phyloP scores from a whole-genome alignment of 1,140 invertebrate species.

The Drosophila fuyamai region DNA sequence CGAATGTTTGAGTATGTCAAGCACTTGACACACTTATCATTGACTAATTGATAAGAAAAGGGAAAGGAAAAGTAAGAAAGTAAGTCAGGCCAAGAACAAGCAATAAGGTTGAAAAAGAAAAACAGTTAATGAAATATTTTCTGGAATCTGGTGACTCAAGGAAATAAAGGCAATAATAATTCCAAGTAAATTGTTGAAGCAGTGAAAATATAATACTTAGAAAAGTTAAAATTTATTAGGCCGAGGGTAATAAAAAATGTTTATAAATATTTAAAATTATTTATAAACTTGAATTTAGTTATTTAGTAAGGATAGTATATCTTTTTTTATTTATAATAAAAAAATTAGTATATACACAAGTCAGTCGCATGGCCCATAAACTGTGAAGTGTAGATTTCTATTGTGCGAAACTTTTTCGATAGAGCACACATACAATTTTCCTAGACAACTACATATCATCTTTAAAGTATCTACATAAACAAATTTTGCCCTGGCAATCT shows the following conservation, averaged over 20 bases:
- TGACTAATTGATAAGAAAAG: conserved; percentile 19
- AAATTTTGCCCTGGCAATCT: not conserved
- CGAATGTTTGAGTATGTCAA: conserved; percentile 39
- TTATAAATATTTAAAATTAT: too few species aligned
- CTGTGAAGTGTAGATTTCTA: not conserved
- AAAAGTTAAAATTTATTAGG: too few species aligned
- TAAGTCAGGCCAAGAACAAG: not conserved
- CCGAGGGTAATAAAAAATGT: too few species aligned
- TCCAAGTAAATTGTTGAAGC: not conserved
- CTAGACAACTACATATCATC: conserved; percentile 13
- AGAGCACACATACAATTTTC: conserved; percentile 4
- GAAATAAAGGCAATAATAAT: not conserved
- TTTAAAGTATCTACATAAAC: conserved; percentile 24
- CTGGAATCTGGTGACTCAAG: conserved; percentile 1
- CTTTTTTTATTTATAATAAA: too few species aligned
- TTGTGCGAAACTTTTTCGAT: conserved; percentile 14
- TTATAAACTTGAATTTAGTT: too few species aligned
- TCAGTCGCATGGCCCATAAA: too few species aligned
- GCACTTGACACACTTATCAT: conserved; percentile 51
- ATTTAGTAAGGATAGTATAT: too few species aligned
- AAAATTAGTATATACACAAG: too few species aligned
- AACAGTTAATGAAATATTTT: not conserved
- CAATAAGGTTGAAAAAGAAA: not conserved
- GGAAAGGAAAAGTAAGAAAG: conserved; percentile 9
- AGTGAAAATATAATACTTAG: not conserved